Conservation (phyloP, 2,888 invertebrate genomes). For the Laspeyria flexula region DNA sequence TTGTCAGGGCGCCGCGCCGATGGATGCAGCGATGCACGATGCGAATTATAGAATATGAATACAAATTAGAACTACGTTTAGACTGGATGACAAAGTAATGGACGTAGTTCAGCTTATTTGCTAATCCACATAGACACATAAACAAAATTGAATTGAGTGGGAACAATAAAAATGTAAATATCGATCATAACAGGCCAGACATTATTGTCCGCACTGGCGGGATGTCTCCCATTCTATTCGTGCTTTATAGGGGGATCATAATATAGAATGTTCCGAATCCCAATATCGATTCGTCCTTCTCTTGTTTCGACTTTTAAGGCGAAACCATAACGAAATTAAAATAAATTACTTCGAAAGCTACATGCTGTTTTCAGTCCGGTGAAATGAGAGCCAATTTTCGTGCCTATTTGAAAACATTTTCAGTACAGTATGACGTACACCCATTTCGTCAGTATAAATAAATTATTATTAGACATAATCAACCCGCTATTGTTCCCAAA, state of each 20-base stretch:
- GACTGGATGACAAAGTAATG: too few species aligned
- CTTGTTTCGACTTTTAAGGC: constrained; percentile 41
- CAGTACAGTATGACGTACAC: constrained; percentile 19
- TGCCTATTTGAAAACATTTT: constrained; percentile 16
- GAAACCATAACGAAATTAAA: constrained; percentile 26
- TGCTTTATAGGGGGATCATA: constrained; percentile 54
- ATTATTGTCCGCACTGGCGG: constrained; percentile 68
- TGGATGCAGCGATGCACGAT: too few species aligned
- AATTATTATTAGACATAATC: constrained; percentile 51
- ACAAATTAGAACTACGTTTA: too few species aligned
- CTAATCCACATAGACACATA: constrained; percentile 32
- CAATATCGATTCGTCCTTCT: constrained; percentile 53
- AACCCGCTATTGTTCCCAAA: constrained; percentile 62
- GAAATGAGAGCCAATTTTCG: constrained; percentile 28
- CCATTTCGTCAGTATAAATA: constrained; percentile 25
- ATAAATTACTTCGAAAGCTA: constrained; percentile 29
- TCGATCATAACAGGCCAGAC: constrained; percentile 69
- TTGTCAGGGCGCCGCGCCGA: too few species aligned
- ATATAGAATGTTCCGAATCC: constrained; percentile 49
- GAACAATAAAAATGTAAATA: constrained; percentile 75
- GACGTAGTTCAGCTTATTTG: too few species aligned
- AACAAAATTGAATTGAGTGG: constrained; percentile 54
- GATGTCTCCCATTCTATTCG: constrained; percentile 63
- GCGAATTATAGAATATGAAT: too few species aligned
- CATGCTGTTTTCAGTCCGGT: constrained; percentile 28